Evolutionary conservation across 2,113 vertebrate genomes (phyloP).

Genomic region (Pelobates fuscus): DNA sequence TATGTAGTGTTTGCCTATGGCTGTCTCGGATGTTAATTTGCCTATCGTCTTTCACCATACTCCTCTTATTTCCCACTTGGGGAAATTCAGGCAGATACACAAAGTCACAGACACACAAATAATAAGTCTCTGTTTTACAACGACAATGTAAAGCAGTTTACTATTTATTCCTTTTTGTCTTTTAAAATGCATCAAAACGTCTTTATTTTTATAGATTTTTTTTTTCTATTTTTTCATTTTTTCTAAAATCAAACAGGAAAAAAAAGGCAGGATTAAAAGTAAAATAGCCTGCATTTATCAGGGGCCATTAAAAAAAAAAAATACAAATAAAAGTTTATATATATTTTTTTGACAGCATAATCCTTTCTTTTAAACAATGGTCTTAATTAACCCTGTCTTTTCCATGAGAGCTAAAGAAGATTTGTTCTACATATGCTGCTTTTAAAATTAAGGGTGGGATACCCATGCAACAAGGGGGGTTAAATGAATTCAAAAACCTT

Average conservation of each 20-base stretch:
- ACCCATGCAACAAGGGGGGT: not conserved
- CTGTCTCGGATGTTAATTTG: too few relatives aligned
- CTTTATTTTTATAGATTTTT: slow-evolving; percentile 42
- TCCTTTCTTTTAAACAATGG: slow-evolving; percentile 23
- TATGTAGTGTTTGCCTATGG: too few relatives aligned
- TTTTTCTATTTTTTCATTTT: slow-evolving; percentile 23
- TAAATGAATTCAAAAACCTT: slow-evolving; percentile 14
- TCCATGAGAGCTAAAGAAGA: slow-evolving; percentile 1
- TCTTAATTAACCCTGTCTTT: slow-evolving; percentile 9
- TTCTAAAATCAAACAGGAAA: slow-evolving; percentile 49
- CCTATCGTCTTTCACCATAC: too few relatives aligned
- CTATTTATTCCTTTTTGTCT: slow-evolving; percentile 45
- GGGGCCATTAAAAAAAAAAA: too few relatives aligned
- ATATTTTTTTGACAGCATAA: slow-evolving; percentile 17
- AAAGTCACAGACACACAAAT: not conserved
- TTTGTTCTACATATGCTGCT: too few relatives aligned
- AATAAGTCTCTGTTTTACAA: slow-evolving; percentile 28
- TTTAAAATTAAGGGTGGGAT: not conserved
- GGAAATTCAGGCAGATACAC: not conserved
- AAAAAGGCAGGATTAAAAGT: slow-evolving; percentile 48
- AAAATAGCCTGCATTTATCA: slow-evolving; percentile 37
- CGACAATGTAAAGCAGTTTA: slow-evolving; percentile 42
- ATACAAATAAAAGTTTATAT: too few relatives aligned
- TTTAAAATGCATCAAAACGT: slow-evolving; percentile 50
- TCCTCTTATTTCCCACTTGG: too few relatives aligned